A percentile compares a stretch with the other conserved stretches of the same genome.
These are phyloP conservation scores for Diaperis boleti DNA, from an alignment of 2,888 invertebrate species.

Conservation along the genomic window DNA sequence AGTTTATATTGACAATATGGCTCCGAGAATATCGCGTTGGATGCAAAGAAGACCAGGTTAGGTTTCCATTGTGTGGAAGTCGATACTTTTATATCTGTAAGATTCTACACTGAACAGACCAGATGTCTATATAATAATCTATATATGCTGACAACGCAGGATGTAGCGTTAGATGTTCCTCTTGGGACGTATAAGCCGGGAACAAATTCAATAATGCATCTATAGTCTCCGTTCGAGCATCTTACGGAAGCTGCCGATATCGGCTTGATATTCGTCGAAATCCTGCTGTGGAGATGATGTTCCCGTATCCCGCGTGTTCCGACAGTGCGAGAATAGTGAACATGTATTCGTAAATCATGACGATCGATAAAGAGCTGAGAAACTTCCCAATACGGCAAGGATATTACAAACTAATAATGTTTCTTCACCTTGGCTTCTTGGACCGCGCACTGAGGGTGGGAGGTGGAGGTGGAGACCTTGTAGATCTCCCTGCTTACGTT, in stretches of 20 bases:
- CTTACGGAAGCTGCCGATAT: slow-evolving; percentile 52
- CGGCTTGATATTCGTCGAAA: slow-evolving; percentile 49
- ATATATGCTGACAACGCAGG: slow-evolving; percentile 68
- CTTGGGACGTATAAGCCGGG: slow-evolving; percentile 66
- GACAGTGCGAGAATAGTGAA: slow-evolving; percentile 61
- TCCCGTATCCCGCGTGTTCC: slow-evolving; percentile 55
- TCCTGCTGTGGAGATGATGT: slow-evolving; percentile 52
- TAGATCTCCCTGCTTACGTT: slow-evolving; percentile 32
- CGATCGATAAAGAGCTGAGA: slow-evolving; percentile 42
- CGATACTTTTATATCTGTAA: slow-evolving; percentile 65
- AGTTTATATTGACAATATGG: slow-evolving; percentile 55
- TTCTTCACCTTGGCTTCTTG: slow-evolving; percentile 11
- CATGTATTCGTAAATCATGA: slow-evolving; percentile 60
- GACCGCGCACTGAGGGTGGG: slow-evolving; percentile 5
- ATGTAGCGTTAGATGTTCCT: slow-evolving; percentile 64
- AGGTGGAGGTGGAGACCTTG: slow-evolving; percentile 1
- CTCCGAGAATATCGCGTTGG: slow-evolving; percentile 51
- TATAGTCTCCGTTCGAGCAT: slow-evolving; percentile 57
- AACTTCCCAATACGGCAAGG: slow-evolving; percentile 28
- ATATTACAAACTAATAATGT: slow-evolving; percentile 36
- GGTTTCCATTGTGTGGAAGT: slow-evolving; percentile 51
- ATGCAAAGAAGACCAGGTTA: slow-evolving; percentile 50
- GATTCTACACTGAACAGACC: slow-evolving; percentile 65
- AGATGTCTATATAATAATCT: slow-evolving; percentile 69
- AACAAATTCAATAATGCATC: slow-evolving; percentile 68